These are phyloP conservation scores for Varanus komodoensis DNA, from an alignment of 2,113 vertebrate species.

Conservation along the genomic window DNA sequence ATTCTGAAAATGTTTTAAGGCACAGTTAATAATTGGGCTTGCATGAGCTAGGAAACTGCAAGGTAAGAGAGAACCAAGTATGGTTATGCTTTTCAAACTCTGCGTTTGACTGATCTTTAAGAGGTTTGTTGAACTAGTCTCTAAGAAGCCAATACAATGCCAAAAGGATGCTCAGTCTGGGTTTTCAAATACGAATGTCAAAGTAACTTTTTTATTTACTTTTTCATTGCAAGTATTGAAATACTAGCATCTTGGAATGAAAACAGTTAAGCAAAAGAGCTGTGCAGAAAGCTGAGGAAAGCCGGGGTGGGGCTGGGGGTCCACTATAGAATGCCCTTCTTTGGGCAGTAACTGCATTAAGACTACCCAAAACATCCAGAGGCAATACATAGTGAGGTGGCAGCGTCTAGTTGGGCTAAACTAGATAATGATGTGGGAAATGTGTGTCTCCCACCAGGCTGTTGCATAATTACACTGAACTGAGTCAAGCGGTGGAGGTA, in stretches of 20 bases:
- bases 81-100: constrained; percentile 16
- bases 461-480: too few species aligned
- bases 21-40: constrained; percentile 21
- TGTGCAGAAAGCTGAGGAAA: background rate
- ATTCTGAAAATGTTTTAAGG: constrained; percentile 27
- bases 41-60: background rate
- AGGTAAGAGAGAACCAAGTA: constrained; percentile 38
- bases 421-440: too few species aligned
- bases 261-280: background rate
- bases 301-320: background rate
- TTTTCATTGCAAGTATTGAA: background rate
- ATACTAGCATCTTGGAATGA: background rate
- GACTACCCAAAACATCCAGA: too few species aligned
- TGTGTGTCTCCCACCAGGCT: too few species aligned
- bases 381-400: too few species aligned
- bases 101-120: background rate
- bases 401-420: too few species aligned
- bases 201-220: background rate
- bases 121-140: background rate
- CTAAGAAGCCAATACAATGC: background rate
- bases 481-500: too few species aligned
- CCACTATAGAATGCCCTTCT: background rate
- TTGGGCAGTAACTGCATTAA: background rate
- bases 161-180: background rate
- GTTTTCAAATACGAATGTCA: background rate